These are phyloP conservation scores for Cyprinodon diabolis DNA, from an alignment of 2,797 vertebrate genomes.

Conservation along the genomic window DNA sequence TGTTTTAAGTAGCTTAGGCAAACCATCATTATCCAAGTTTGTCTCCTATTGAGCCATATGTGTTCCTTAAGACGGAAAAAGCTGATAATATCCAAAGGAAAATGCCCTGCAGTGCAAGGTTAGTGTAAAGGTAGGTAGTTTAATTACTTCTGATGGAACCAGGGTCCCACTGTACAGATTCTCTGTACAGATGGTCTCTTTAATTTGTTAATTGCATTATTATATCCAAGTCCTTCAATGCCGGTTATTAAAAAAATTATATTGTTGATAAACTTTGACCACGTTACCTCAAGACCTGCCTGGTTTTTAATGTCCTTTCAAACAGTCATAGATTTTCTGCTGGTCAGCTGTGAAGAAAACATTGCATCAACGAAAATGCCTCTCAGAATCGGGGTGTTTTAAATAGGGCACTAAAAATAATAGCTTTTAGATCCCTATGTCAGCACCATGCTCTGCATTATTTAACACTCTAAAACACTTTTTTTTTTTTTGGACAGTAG, in stretches of 20 bases:
- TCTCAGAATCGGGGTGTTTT: conserved; percentile 36
- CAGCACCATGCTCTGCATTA: conserved; percentile 29
- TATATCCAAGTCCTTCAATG: conserved; percentile 61
- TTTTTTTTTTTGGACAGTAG: conserved; percentile 21
- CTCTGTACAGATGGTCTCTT: too few relatives aligned
- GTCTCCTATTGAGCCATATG: not conserved
- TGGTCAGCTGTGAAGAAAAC: conserved; percentile 6
- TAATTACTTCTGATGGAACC: conserved; percentile 79
- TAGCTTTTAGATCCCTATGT: conserved; percentile 32
- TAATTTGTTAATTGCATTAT: conserved; percentile 75
- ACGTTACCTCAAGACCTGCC: conserved; percentile 55
- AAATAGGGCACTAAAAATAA: conserved; percentile 13
- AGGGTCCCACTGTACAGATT: conserved; percentile 77
- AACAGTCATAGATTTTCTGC: conserved; percentile 18
- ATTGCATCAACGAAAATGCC: conserved; percentile 35
- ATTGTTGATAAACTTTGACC: conserved; percentile 60
- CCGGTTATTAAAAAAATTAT: conserved; percentile 71
- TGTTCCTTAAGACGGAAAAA: conserved; percentile 31
- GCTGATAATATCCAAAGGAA: conserved; percentile 57
- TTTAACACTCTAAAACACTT: conserved; percentile 33
- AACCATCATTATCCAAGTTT: conserved; percentile 5
- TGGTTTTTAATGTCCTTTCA: conserved; percentile 19
- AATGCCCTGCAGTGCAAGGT: conserved; percentile 67
- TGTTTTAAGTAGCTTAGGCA: not conserved
- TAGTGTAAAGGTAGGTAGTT: conserved; percentile 75